Evolutionary conservation across 2,113 vertebrate species (phyloP), one percentile per base, ranked within the genome.

Genomic region (Bos javanicus): DNA sequence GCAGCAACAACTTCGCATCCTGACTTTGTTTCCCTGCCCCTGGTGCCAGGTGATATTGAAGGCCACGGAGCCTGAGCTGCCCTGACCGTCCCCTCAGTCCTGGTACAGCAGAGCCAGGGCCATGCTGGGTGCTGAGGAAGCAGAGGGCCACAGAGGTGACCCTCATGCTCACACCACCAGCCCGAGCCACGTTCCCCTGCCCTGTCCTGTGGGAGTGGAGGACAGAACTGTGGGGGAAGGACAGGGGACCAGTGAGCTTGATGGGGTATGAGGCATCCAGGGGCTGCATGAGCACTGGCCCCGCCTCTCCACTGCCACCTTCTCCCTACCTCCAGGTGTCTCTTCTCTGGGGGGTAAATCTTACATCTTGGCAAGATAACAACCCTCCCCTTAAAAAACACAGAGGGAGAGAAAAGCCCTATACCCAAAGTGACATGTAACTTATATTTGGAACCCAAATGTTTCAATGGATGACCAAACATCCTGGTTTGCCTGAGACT

Each of bases 41-140:
- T 19, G 30, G 30, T 28, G 33, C 39, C 90, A 50, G 64, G 7
- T 0, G 2, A 33, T 23, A 5, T 4, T 0, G 4, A 30, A 48
- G 76, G 21, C 67, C 28, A 4, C 0, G 0, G 1, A 14, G 36
- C 54, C 82, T 9, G 14, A n/a, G 33, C 30, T 7, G 0, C 39
- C 5, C 57, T 28, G 2, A 19, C 88, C 43, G 60, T 17, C 16
- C 36, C 64, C 5, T 48, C 5, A 8, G 5, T 80, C 93, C 52
- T 74, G 67, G 36, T 13, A 39, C 10, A 13, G 67, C 67, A 39
- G 19, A 39, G 36, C 67, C 67, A 39, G 67, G 67, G 21, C 67
- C 67, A 3, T 12, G 46, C 0, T 0, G 71, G 86, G 28, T 10
- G n/a, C 76, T 6, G 43, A 30, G 39, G 57, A 80, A 4, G 6